Evolutionary conservation across 1,140 invertebrate genomes (phyloP).

Genomic region (Neomicropteryx cornuta): DNA sequence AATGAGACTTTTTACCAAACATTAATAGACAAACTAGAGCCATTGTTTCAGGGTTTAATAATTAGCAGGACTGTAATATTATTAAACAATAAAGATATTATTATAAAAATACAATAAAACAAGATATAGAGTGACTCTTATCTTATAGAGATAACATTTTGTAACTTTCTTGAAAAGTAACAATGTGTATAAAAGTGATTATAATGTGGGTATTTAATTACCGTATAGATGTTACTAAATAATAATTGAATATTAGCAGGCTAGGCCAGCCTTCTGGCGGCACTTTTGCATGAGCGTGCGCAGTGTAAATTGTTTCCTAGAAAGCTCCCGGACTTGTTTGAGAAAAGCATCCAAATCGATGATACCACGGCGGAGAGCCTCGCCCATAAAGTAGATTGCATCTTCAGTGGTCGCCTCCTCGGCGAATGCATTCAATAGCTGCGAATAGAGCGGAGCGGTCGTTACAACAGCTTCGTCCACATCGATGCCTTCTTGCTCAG

Average conservation of each 20-base stretch:
- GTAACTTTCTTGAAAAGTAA: too few relatives aligned
- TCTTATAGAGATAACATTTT: too few relatives aligned
- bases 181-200: not conserved
- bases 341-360: conserved; percentile 95
- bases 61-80: too few relatives aligned
- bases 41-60: too few relatives aligned
- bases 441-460: conserved; percentile 92
- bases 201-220: too few relatives aligned
- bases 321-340: conserved; percentile 91
- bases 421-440: conserved; percentile 92
- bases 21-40: too few relatives aligned
- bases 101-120: too few relatives aligned
- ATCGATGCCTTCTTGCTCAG: conserved; percentile 71
- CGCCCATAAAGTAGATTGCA: conserved; percentile 97
- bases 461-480: conserved; percentile 96
- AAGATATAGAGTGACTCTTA: too few relatives aligned
- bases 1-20: too few relatives aligned
- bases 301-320: conserved; percentile 91
- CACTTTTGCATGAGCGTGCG: conserved; percentile 94
- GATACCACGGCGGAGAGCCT: conserved; percentile 83
- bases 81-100: too few relatives aligned
- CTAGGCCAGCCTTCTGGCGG: conserved; percentile 86
- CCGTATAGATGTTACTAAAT: conserved; percentile 15
- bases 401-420: conserved; percentile 98
- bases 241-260: conserved; percentile 43